Base-by-base conservation (phyloP, 2,113 vertebrate species). In the Channa maculata region DNA sequence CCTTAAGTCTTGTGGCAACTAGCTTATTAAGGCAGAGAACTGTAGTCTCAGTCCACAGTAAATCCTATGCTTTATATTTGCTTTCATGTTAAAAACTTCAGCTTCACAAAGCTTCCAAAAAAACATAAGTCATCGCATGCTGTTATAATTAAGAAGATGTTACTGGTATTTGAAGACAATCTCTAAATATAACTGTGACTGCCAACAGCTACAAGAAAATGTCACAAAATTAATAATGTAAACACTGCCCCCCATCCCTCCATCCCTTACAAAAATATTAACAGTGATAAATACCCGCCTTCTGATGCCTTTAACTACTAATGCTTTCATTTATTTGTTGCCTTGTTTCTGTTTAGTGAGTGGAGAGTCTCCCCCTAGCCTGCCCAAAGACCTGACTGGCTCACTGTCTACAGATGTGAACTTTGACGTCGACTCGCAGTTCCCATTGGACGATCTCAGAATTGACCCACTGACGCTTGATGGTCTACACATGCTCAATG, bases 401-500 rank as follows among this genome's bases (percentile, higher is more conserved):
- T 94, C 96, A 0, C 89, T 99, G 91, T 95, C 95, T 0, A 95
- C 96, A 4, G 97, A 99, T 0, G 92, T 98, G 91, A 94, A 95
- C 93, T 99, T 99, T 4, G 97, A 99, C 11, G 79, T 97, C 0
- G 97, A 99, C 95, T 96, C 95, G 83, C 97, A 96, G 64, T 99
- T 99, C 91, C 98, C 97, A 0, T 91, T 99, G 92, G 98, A 99
- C 0, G 98, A 99, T 91, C 95, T 99, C 75, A 98, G 97, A 95
- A 98, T 99, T 7, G 98, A 99, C 91, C 98, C 97, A 12, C 93
- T 99, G 82, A 99, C 98, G 58, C 86, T 99, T 34, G 97, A 99
- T 10, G 98, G 98, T 90, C 95, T 99, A 66, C 97, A 98, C 94
- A 98, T 99, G 97, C 96, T 99, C 65, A 98, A 98, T 1, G 98